A percentile compares a stretch with the other conserved stretches of the same genome.
Evolutionary conservation across 2,113 vertebrate species (phyloP).

Genomic region (Cephalopholis sonnerati): DNA sequence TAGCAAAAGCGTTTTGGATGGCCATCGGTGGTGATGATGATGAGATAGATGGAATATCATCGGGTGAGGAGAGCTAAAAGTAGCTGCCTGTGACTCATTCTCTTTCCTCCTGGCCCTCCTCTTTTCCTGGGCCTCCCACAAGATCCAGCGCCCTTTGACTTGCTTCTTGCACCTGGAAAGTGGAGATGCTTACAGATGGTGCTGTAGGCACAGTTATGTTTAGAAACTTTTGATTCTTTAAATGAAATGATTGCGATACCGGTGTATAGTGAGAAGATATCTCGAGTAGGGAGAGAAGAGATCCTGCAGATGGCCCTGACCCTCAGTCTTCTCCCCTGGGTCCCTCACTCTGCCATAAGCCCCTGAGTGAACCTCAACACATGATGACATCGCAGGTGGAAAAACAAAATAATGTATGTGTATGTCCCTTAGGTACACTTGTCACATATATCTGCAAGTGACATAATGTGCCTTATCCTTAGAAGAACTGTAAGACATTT

Average conservation of each 20-base stretch:
- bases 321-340: slow-evolving; percentile 8
- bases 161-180: slow-evolving; percentile 46
- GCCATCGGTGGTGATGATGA: slow-evolving; percentile 97
- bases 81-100: slow-evolving; percentile 3
- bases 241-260: slow-evolving; percentile 45
- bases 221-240: slow-evolving; percentile 49
- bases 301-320: slow-evolving; percentile 23
- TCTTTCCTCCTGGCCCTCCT: slow-evolving; percentile 45
- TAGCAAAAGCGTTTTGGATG: slow-evolving; percentile 99
- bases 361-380: slow-evolving; percentile 27
- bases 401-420: slow-evolving; percentile 18
- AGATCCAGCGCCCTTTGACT: slow-evolving; percentile 43
- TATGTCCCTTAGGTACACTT: slow-evolving; percentile 55
- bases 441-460: slow-evolving; percentile 64
- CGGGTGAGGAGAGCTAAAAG: slow-evolving; percentile 92
- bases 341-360: slow-evolving; percentile 15
- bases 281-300: slow-evolving; percentile 26
- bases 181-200: slow-evolving; percentile 51
- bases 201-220: slow-evolving; percentile 52
- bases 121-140: slow-evolving; percentile 46
- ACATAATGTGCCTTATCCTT: slow-evolving; percentile 71
- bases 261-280: slow-evolving; percentile 55
- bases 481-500: slow-evolving; percentile 45
- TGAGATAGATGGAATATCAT: slow-evolving; percentile 95
- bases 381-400: slow-evolving; percentile 6